Evolutionary conservation across 2,113 vertebrate genomes (phyloP).

Genomic region (Sapajus apella): DNA sequence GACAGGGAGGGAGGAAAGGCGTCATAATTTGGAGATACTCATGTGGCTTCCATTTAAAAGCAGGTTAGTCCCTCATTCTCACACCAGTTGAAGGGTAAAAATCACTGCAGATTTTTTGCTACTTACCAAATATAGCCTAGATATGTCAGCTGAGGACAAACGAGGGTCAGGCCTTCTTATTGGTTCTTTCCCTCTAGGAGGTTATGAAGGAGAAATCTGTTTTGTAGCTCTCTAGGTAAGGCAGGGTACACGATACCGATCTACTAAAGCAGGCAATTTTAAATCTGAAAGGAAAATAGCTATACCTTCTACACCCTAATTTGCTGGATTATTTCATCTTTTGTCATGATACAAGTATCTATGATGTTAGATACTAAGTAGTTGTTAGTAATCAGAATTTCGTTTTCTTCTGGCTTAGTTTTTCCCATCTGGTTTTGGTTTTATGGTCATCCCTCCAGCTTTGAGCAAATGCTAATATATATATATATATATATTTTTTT

Average conservation of each 20-base stretch:
- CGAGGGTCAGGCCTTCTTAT: not conserved
- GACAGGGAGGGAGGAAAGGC: not conserved
- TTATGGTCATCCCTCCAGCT: conserved; percentile 34
- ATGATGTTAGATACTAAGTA: not conserved
- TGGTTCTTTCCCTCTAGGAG: not conserved
- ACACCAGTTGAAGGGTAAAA: not conserved
- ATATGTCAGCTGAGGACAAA: not conserved
- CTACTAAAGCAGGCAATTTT: not conserved
- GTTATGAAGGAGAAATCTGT: not conserved
- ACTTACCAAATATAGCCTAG: not conserved
- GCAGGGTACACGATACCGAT: not conserved
- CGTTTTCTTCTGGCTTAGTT: conserved; percentile 8
- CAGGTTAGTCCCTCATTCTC: not conserved
- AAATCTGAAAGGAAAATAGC: not conserved
- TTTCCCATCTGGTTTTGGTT: conserved; percentile 63
- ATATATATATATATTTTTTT: no score
- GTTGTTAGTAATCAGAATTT: conserved; percentile 24
- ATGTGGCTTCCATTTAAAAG: not conserved
- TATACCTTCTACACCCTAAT: not conserved
- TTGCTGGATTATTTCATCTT: not conserved
- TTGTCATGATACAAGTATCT: not conserved
- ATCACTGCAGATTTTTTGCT: not conserved
- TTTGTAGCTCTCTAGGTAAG: not conserved
- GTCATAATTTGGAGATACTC: not conserved
- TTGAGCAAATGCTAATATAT: conserved; percentile 23